phyloP scores from a whole-genome alignment of 2,113 vertebrate species.

The Rafetus swinhoei region DNA sequence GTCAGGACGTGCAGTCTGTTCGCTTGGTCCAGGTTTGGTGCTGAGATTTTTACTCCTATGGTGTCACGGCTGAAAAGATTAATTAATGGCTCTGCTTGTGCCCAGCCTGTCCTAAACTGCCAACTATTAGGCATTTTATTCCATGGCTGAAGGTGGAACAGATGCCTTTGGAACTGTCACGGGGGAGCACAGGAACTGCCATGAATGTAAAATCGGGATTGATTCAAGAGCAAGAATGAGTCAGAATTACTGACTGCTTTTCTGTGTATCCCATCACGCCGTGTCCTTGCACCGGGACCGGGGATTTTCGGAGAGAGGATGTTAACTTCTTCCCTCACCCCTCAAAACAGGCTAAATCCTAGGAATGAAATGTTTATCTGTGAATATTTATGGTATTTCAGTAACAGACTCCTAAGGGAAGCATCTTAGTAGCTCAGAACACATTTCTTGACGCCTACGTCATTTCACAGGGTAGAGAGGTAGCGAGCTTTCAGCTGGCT shows the following conservation, averaged over 20 bases:
- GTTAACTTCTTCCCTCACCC: not conserved
- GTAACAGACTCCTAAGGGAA: not conserved
- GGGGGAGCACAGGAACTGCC: not conserved
- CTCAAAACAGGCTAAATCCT: not conserved
- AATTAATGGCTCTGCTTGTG: not conserved
- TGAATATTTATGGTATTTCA: not conserved
- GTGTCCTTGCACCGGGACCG: not conserved
- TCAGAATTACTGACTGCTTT: slow-evolving; percentile 36
- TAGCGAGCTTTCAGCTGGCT: not conserved
- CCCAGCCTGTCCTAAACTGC: not conserved
- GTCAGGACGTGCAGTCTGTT: not conserved
- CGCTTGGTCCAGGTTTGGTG: slow-evolving; percentile 29
- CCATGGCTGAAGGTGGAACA: slow-evolving; percentile 57
- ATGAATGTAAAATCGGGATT: slow-evolving; percentile 46
- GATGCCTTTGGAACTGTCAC: not conserved
- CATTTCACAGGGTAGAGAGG: not conserved
- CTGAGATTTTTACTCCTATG: not conserved
- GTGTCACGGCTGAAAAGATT: slow-evolving; percentile 44
- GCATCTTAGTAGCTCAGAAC: not conserved
- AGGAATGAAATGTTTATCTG: not conserved
- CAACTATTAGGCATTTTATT: not conserved
- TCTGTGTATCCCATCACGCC: not conserved
- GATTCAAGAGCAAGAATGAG: slow-evolving; percentile 56
- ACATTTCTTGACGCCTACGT: not conserved
- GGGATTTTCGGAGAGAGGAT: not conserved